Percentiles rank a stretch among this genome's conserved stretches.
phyloP scores from a whole-genome alignment of 2,113 vertebrate species.

The Terrapene triunguis region DNA sequence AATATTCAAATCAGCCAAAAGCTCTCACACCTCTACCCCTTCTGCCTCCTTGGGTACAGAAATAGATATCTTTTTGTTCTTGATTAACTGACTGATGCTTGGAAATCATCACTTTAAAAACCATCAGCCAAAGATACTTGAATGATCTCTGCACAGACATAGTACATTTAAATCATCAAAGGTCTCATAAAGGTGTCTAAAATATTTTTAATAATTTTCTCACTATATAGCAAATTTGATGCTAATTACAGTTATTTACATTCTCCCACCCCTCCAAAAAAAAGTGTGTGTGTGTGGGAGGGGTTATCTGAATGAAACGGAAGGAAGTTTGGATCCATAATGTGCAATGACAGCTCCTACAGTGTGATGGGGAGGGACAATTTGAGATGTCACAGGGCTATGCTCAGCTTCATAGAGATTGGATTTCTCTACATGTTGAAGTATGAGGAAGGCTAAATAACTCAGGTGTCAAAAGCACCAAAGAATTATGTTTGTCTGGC shows the following conservation, averaged over 20 bases:
- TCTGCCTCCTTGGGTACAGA: slow-evolving; percentile 45
- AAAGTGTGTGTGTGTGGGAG: neutral
- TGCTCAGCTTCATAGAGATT: slow-evolving; percentile 54
- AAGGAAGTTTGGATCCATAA: slow-evolving; percentile 73
- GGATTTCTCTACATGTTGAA: slow-evolving; percentile 67
- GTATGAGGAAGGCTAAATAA: slow-evolving; percentile 75
- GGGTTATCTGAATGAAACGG: slow-evolving; percentile 35
- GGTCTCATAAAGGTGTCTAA: slow-evolving; percentile 42
- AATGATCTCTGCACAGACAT: slow-evolving; percentile 40
- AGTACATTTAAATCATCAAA: slow-evolving; percentile 52
- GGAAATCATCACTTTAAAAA: slow-evolving; percentile 72
- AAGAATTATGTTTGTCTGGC: slow-evolving; percentile 77
- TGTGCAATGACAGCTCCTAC: slow-evolving; percentile 62
- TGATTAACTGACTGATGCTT: slow-evolving; percentile 67
- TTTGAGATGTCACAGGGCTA: slow-evolving; percentile 54
- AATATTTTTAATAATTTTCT: slow-evolving; percentile 67
- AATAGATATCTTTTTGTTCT: slow-evolving; percentile 62
- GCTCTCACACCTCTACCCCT: slow-evolving; percentile 14
- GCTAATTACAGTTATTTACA: slow-evolving; percentile 76
- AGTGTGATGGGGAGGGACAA: slow-evolving; percentile 47
- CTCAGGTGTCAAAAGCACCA: slow-evolving; percentile 76
- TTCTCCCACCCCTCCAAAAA: slow-evolving; percentile 30
- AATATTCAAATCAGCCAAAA: slow-evolving; percentile 42
- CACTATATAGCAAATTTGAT: slow-evolving; percentile 59
- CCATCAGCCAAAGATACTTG: slow-evolving; percentile 58